phyloP scores from a whole-genome alignment of 2,797 vertebrate species.

The Trachops cirrhosus region DNA sequence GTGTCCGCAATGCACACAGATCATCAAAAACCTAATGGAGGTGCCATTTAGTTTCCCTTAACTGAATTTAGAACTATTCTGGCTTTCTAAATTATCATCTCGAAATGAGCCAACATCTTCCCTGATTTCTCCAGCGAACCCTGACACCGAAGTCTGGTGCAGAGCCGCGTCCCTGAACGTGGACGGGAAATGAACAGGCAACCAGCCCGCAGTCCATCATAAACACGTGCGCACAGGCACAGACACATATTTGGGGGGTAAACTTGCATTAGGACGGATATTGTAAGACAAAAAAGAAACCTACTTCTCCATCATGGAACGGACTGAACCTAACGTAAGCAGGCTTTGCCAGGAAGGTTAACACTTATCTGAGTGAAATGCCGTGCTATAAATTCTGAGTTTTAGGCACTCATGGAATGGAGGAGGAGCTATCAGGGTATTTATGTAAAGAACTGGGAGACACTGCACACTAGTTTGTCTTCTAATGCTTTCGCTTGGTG shows the following conservation, averaged over 20 bases:
- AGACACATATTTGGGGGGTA: neutral
- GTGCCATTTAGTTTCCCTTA: neutral
- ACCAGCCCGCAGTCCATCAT: neutral
- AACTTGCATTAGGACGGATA: slow-evolving; percentile 6
- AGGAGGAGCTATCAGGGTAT: neutral
- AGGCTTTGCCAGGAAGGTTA: neutral
- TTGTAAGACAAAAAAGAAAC: neutral
- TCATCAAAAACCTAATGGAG: neutral
- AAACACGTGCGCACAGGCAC: fast-evolving
- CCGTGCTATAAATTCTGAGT: neutral
- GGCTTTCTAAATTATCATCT: neutral
- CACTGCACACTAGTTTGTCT: neutral
- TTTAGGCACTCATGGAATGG: neutral
- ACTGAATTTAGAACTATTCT: slow-evolving; percentile 30
- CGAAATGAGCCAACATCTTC: slow-evolving; percentile 12
- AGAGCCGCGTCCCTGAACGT: neutral
- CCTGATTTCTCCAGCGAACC: neutral
- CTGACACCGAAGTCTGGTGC: neutral
- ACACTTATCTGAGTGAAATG: neutral
- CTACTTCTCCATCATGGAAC: neutral
- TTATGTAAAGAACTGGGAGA: neutral
- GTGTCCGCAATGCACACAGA: neutral
- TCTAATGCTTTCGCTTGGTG: neutral
- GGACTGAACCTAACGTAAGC: neutral
- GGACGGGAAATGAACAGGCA: neutral